These are phyloP conservation scores for Eueremaeus valkanovi DNA, from an alignment of 2,888 invertebrate genomes.

Conservation along the genomic window DNA sequence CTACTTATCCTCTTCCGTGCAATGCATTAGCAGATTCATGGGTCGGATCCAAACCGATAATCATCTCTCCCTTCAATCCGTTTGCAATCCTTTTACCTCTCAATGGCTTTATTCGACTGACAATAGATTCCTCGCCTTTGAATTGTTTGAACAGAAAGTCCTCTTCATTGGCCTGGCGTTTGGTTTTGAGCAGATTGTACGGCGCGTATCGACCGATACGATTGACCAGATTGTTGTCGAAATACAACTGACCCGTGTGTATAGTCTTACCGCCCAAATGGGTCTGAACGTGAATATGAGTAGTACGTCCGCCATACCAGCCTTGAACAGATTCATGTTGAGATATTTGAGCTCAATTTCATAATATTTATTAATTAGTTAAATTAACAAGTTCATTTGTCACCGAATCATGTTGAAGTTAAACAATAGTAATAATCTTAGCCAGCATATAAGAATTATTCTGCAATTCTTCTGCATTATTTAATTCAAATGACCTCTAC, in stretches of 20 bases:
- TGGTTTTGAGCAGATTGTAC: slow-evolving; percentile 12
- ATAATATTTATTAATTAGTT: too few relatives aligned
- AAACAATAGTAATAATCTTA: too few relatives aligned
- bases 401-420: too few relatives aligned
- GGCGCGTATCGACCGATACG: slow-evolving; percentile 10
- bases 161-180: neutral
- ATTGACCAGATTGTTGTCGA: slow-evolving; percentile 17
- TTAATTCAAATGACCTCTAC: too few relatives aligned
- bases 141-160: slow-evolving; percentile 30
- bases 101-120: slow-evolving; percentile 13
- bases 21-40: slow-evolving; percentile 8
- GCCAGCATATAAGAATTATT: too few relatives aligned
- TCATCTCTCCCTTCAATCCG: slow-evolving; percentile 35
- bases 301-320: slow-evolving; percentile 32
- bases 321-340: too few relatives aligned
- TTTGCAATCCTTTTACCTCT: neutral
- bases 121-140: slow-evolving; percentile 13
- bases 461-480: too few relatives aligned
- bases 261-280: slow-evolving; percentile 35
- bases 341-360: too few relatives aligned
- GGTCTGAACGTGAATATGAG: slow-evolving; percentile 34
- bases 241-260: slow-evolving; percentile 36
- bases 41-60: slow-evolving; percentile 34
- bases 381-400: too few relatives aligned
- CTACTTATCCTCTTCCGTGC: neutral